Percentiles rank a stretch among this genome's conserved stretches.
These are phyloP conservation scores for Protula sp. DNA, from an alignment of 2,888 invertebrate genomes.

Conservation along the genomic window DNA sequence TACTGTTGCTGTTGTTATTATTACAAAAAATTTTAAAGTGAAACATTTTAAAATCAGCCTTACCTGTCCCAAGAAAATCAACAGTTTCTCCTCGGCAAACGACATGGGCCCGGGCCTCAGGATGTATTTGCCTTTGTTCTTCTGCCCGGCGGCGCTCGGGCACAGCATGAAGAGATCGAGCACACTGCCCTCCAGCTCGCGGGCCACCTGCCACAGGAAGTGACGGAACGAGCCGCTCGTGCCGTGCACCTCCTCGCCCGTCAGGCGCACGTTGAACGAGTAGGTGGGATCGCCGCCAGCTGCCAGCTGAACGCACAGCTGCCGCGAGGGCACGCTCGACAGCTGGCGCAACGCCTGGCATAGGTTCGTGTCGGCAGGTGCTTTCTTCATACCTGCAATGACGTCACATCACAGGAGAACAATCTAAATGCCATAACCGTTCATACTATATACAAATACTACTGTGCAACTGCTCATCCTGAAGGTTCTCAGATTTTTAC, in stretches of 20 bases:
- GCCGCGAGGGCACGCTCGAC: conserved; percentile 40
- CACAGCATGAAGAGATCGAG: conserved; percentile 43
- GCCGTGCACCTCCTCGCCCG: conserved; percentile 54
- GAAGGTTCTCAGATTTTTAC: background rate
- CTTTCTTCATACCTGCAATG: conserved; percentile 19
- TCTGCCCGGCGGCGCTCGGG: conserved; percentile 35
- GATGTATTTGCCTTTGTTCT: conserved; percentile 43
- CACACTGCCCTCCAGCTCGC: conserved; percentile 43
- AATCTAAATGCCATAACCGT: no score
- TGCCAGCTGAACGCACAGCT: conserved; percentile 51
- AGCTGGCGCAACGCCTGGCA: conserved; percentile 51
- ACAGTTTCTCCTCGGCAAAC: conserved; percentile 48
- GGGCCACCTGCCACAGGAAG: conserved; percentile 49
- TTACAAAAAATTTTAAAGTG: no score
- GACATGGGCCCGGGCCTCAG: conserved; percentile 48
- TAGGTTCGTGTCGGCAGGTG: conserved; percentile 31
- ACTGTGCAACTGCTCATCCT: no score
- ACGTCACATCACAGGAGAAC: no score
- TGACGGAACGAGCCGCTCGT: conserved; percentile 54
- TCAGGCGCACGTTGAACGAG: conserved; percentile 50
- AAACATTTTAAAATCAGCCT: no score
- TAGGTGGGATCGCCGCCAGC: conserved; percentile 53
- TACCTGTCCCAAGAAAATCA: conserved; percentile 49
- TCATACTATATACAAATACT: no score
- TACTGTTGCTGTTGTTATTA: no score